A percentile compares a stretch with the other conserved stretches of the same genome.
These are phyloP conservation scores for Sebastes nivosus DNA, from an alignment of 2,797 vertebrate genomes.

Conservation along the genomic window DNA sequence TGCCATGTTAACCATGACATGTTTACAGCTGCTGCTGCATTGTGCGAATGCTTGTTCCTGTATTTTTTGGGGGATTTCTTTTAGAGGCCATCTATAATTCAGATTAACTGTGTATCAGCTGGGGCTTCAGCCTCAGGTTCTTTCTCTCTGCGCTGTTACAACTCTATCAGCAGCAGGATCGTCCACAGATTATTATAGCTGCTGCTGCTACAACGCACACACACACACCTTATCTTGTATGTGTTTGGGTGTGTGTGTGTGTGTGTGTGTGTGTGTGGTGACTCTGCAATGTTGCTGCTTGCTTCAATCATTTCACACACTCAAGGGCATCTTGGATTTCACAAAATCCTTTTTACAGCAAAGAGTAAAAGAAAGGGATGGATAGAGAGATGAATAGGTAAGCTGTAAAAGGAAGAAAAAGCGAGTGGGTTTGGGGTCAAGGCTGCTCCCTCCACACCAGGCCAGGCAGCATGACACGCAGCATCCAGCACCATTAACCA, in stretches of 20 bases:
- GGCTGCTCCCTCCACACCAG: constrained; percentile 4
- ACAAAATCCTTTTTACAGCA: constrained; percentile 12
- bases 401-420: neutral
- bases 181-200: constrained; percentile 32
- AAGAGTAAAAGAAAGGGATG: constrained; percentile 1
- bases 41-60: neutral
- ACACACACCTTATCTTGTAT: constrained; percentile 21
- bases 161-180: constrained; percentile 43
- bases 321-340: constrained; percentile 44
- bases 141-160: constrained; percentile 17
- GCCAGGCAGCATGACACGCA: constrained; percentile 15
- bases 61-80: neutral
- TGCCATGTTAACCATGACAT: constrained; percentile 9
- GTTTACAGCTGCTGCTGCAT: constrained; percentile 21
- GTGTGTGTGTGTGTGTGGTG: constrained; percentile 7
- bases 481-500: constrained; percentile 30
- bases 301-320: constrained; percentile 44
- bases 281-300: constrained; percentile 41
- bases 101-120: constrained; percentile 21
- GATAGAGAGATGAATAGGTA: neutral
- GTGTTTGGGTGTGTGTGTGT: neutral
- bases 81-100: constrained; percentile 50
- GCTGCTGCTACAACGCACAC: constrained; percentile 6
- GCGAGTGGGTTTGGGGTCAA: neutral
- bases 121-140: constrained; percentile 5